phyloP scores from a whole-genome alignment of 1,140 invertebrate species.

The Triops cancriformis region DNA sequence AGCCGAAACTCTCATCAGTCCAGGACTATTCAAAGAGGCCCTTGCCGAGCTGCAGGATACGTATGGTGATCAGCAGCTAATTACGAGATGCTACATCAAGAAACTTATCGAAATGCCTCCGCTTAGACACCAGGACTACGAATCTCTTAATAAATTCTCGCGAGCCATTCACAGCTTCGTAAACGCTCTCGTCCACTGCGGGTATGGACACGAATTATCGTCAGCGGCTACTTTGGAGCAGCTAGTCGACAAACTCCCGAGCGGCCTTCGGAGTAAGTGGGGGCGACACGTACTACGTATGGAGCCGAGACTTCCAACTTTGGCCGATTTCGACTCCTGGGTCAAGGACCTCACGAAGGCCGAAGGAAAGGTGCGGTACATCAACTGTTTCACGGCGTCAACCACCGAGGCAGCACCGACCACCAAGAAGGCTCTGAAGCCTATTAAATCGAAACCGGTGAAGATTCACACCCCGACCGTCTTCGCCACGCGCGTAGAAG shows the following conservation, averaged over 20 bases:
- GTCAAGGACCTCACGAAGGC: not conserved
- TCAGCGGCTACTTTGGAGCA: too few species aligned
- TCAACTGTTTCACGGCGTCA: not conserved
- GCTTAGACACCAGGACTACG: too few species aligned
- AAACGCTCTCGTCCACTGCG: too few species aligned
- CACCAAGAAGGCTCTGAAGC: not conserved
- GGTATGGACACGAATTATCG: too few species aligned
- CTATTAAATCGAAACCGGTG: not conserved
- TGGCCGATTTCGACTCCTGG: conserved; percentile 13
- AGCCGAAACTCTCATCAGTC: too few species aligned
- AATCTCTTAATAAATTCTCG: too few species aligned
- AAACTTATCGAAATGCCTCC: not conserved
- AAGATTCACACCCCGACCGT: not conserved
- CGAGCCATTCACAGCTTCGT: too few species aligned
- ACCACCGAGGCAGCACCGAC: not conserved
- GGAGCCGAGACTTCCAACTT: not conserved
- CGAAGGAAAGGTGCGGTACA: not conserved
- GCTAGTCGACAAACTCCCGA: too few species aligned
- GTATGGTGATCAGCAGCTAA: conserved; percentile 17
- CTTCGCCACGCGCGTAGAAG: not conserved
- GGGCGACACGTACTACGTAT: not conserved
- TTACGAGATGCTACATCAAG: not conserved
- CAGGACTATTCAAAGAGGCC: too few species aligned
- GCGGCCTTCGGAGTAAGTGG: too few species aligned
- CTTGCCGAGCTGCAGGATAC: too few species aligned